Conservation (phyloP, 2,797 vertebrate genomes). For the Cirrhinus mrigala region DNA sequence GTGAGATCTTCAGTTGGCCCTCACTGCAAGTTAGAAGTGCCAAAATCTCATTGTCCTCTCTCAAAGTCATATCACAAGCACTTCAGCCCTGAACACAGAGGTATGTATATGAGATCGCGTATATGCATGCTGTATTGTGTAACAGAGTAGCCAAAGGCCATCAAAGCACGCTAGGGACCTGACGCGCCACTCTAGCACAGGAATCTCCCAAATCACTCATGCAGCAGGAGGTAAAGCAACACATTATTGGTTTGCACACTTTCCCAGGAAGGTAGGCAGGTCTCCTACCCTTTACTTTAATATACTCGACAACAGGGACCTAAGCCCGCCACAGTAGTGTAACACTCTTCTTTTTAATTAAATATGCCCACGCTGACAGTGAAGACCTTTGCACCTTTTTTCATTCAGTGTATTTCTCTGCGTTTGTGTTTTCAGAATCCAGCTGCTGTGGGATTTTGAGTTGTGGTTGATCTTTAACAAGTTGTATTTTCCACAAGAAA, state of each 20-base stretch:
- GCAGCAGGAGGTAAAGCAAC: constrained; percentile 70
- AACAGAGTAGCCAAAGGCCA: constrained; percentile 66
- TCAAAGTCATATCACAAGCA: constrained; percentile 22
- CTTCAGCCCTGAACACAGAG: constrained; percentile 53
- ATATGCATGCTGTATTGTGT: constrained; percentile 58
- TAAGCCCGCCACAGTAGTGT: constrained; percentile 58
- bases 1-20: background rate
- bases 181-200: constrained; percentile 64
- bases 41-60: background rate
- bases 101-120: constrained; percentile 52
- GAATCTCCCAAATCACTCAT: constrained; percentile 75
- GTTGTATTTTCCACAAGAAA: background rate
- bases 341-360: constrained; percentile 71
- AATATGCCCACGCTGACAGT: constrained; percentile 61
- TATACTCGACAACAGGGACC: constrained; percentile 62
- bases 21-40: background rate
- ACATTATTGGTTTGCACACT: constrained; percentile 70
- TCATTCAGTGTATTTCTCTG: constrained; percentile 14
- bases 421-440: constrained; percentile 19
- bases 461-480: background rate
- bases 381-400: constrained; percentile 50
- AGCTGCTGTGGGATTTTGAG: background rate
- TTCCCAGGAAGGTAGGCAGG: constrained; percentile 73
- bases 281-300: constrained; percentile 67
- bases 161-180: constrained; percentile 67